Base-by-base conservation (phyloP, 1,140 invertebrate species). In the Drosophila mauritiana region DNA sequence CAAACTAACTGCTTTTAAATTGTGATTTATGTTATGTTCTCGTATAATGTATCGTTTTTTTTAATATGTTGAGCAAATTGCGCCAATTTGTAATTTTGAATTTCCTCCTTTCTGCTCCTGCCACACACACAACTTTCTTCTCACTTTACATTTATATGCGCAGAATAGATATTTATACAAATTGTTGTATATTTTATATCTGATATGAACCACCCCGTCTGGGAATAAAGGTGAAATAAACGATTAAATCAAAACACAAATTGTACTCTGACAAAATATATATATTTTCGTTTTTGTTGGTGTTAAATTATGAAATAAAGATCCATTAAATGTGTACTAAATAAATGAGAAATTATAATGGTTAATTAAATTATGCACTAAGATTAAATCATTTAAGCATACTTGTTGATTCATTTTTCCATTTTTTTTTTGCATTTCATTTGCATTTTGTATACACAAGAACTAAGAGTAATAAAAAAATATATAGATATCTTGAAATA, bases 61-160 rank as follows among this genome's bases (percentile, higher is more conserved):
- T 69, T 59, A 68, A 79, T 80, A 54, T 70, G 59, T 86, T 85
- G 81, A 85, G 81, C 81, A 85, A 85, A 81, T 86, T 78, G 75
- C 78, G 62, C 73, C 77, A 80, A 80, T 80, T 79, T 27, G 56
- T 54, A 51, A 42, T 49, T 48, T 52, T 48, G 31, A 22, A 22
- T 46, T 34, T 59, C 40, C 13, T 25, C 55, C 25, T 68, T 3
- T 34, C 27, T 27, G 27, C 43, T 56, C 43, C 51, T 42, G 1
- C 31, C 48, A 37, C n/a, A 53, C 48, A 31, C n/a, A 53, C 51
- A 52, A 61, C 48, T 75, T 49, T 74, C 52, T 49, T 74, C 52
- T 49, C 39, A 51, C 48, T 74, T 64, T 74, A 64, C 70, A 75
- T 75, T 74, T 64, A 65, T 52, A 65, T 73, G 52, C 46, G 48